These are phyloP conservation scores for Nothoprocta perdicaria DNA, from an alignment of 2,113 vertebrate genomes.

Conservation along the genomic window DNA sequence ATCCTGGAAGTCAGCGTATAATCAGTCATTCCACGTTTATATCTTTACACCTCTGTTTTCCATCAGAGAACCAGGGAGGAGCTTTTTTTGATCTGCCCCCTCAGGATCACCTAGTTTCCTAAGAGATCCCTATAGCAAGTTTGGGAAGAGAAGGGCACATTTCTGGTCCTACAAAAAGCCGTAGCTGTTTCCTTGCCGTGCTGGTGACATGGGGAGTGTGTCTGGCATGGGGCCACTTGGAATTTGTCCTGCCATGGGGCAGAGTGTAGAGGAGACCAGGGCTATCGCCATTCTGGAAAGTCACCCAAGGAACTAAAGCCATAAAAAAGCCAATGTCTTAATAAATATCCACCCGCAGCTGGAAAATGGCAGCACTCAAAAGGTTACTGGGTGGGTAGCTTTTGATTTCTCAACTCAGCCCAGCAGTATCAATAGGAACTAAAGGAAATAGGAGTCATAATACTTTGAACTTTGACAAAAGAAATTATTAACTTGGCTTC, in stretches of 20 bases:
- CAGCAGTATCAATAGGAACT: constrained; percentile 31
- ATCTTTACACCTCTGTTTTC: constrained; percentile 62
- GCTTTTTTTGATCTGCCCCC: background rate
- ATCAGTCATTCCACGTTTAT: constrained; percentile 51
- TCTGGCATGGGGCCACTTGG: background rate
- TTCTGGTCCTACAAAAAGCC: background rate
- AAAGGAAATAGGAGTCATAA: constrained; percentile 27
- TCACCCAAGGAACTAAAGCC: constrained; percentile 15
- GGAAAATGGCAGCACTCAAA: background rate
- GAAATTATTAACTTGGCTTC: constrained; percentile 53
- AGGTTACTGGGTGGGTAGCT: constrained; percentile 24
- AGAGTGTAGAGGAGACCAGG: background rate
- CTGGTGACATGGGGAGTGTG: background rate
- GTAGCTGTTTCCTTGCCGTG: background rate
- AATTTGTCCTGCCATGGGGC: background rate
- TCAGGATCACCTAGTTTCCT: background rate
- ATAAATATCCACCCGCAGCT: background rate
- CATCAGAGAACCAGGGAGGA: constrained; percentile 18
- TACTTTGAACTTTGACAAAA: constrained; percentile 51
- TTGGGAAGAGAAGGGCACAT: background rate
- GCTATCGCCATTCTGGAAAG: background rate
- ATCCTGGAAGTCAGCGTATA: constrained; percentile 51
- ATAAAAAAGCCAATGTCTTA: background rate
- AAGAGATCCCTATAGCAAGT: background rate
- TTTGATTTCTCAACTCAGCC: constrained; percentile 6